Conservation (phyloP, 2,797 vertebrate genomes). For the Spondyliosoma cantharus region DNA sequence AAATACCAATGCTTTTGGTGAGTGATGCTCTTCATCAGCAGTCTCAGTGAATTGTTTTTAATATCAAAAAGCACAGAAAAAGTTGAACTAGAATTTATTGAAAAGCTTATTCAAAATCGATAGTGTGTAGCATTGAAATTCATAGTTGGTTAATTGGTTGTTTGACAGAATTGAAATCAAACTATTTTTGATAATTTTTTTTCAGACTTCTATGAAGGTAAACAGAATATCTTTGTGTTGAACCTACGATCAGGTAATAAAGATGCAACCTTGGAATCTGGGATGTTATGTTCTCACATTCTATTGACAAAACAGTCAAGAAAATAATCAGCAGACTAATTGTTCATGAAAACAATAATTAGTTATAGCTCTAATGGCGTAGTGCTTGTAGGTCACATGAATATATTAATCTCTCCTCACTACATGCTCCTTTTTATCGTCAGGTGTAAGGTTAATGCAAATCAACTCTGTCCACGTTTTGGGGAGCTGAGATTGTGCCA, state of each 20-base stretch:
- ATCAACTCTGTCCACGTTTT: constrained; percentile 22
- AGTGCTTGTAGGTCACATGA: not conserved
- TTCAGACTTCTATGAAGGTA: not conserved
- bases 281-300: no score
- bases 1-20: no score
- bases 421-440: constrained; percentile 6
- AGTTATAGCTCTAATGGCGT: not conserved
- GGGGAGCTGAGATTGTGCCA: constrained; percentile 34
- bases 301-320: not conserved
- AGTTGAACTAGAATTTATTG: no score
- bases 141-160: not conserved
- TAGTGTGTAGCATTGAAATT: not conserved
- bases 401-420: not conserved
- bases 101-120: not conserved
- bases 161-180: rapidly evolving
- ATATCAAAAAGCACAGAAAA: no score
- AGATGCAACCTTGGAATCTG: not conserved
- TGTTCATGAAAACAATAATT: not conserved
- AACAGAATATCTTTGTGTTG: not conserved
- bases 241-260: not conserved
- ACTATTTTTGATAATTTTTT: not conserved
- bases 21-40: no score
- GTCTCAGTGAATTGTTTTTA: no score
- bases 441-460: constrained; percentile 23
- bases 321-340: not conserved